Base-by-base conservation (phyloP, 2,113 vertebrate genomes). In the Willisornis vidua region DNA sequence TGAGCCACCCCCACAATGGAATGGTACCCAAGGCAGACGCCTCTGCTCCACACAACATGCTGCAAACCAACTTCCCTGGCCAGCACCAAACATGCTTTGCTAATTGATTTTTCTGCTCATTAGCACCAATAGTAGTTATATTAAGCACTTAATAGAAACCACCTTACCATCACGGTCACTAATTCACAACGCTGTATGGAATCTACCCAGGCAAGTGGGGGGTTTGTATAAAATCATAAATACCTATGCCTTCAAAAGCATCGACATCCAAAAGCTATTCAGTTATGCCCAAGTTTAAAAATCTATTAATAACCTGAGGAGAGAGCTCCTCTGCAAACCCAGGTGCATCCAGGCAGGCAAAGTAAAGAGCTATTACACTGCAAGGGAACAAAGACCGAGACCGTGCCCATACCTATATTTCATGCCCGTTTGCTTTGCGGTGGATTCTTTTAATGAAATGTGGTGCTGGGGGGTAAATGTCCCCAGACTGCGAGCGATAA, bases 371-470 rank as follows among this genome's bases (percentile, higher is more conserved):
- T 14, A 61, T 75, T 15, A 63, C 85, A 11, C 58, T 5, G 75
- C 84, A 82, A 70, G 6, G 62, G 14, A n/a, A 72, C 76, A 76
- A 80, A 80, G 75, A 94, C 52, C 54, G 43, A 86, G 19, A 85
- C 79, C 4, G 22, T 52, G 29, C 90, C 94, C 99, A 96, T 99
- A 99, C 99, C 99, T 99, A 98, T 99, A 99, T 98, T 99, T 99
- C 99, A 99, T 99, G 97, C 99, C 99, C 49, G 99, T 99, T 98
- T 99, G 99, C 97, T 99, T 99, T 35, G 99, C 99, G 1, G 99
- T 99, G 75, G 99, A 99, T 98, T 99, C 99, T 96, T 99, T 99
- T 95, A 99, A 98, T 7, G 99, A 99, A 97, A 99, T 99, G 97
- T 99, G 99, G 22, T 99, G 99, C 92, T 99, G 98, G 1, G 99